Evolutionary conservation across 2,113 vertebrate genomes (phyloP), one percentile per base, ranked within the genome.

Genomic region (Bothrops jararaca): DNA sequence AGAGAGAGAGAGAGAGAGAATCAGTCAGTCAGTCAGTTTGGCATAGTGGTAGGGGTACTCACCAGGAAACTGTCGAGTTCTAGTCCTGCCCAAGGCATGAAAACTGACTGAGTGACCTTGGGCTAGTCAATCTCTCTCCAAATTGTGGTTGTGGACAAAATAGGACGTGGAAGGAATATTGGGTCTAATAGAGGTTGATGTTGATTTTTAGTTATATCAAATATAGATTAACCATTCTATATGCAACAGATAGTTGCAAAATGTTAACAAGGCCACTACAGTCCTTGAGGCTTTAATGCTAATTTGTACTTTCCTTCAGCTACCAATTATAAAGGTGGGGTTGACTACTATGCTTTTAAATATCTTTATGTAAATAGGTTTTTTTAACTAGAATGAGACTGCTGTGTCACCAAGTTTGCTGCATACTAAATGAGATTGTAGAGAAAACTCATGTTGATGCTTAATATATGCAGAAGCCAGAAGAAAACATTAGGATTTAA

Each of bases 371-470:
- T 54, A 26, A 97, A 95, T 94, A 93, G 92, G 3, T 53, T 64
- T 58, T 89, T 86, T 92, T 93, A 85, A 95, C 94, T 69, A 88
- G 5, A 94, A 90, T 29, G 88, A 89, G 50, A 95, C 45, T 48
- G 26, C 89, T 85, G 90, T 80, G 1, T 91, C 64, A 39, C 42
- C 29, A 91, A 86, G 64, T 90, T 69, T 93, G 52, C 80, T 34
- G 74, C 85, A 93, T 93, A 15, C 87, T 95, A 89, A 92, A 92
- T 89, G 89, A 95, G 94, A 60, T 87, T 45, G 56, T 91, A 69
- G 91, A 91, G 90, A 93, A 95, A 96, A 96, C 95, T 94, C 93
- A 87, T 97, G 95, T 96, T 93, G 89, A 69, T 90, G 42, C 94
- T 93, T 92, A 96, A 93, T 94, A 23, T 89, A 94, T 90, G 64